A percentile compares a stretch with the other conserved stretches of the same genome.
phyloP scores from a whole-genome alignment of 2,113 vertebrate species.

The Equus przewalskii region DNA sequence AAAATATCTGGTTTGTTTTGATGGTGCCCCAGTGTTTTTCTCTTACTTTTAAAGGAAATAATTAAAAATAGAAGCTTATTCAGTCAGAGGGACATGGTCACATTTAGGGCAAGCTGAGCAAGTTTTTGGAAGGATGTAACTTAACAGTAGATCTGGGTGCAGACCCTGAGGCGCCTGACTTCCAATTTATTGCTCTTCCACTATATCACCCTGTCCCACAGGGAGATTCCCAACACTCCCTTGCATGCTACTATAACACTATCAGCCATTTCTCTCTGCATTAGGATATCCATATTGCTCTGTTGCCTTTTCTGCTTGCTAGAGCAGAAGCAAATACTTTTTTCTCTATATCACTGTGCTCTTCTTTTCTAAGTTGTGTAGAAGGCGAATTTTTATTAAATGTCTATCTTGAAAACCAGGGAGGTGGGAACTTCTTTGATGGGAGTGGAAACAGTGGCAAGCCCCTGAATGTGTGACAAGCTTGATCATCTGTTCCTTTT shows the following conservation, averaged over 20 bases:
- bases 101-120: neutral
- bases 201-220: neutral
- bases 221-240: neutral
- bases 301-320: neutral
- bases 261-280: neutral
- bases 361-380: neutral
- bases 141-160: neutral
- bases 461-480: neutral
- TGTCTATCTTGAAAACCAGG: neutral
- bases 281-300: neutral
- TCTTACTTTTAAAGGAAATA: slow-evolving; percentile 11
- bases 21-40: neutral
- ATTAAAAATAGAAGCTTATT: neutral
- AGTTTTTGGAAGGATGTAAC: neutral
- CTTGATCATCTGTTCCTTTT: neutral
- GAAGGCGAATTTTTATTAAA: neutral
- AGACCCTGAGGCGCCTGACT: neutral
- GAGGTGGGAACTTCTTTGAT: neutral
- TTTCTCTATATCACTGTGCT: neutral
- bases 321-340: slow-evolving; percentile 4
- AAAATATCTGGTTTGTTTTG: neutral
- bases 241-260: no score
- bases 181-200: neutral
- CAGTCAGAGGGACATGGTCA: neutral
- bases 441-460: neutral